Percentiles rank a stretch among this genome's conserved stretches.
These are phyloP conservation scores for Malurus cyaneus DNA, from an alignment of 2,113 vertebrate genomes.

Conservation along the genomic window DNA sequence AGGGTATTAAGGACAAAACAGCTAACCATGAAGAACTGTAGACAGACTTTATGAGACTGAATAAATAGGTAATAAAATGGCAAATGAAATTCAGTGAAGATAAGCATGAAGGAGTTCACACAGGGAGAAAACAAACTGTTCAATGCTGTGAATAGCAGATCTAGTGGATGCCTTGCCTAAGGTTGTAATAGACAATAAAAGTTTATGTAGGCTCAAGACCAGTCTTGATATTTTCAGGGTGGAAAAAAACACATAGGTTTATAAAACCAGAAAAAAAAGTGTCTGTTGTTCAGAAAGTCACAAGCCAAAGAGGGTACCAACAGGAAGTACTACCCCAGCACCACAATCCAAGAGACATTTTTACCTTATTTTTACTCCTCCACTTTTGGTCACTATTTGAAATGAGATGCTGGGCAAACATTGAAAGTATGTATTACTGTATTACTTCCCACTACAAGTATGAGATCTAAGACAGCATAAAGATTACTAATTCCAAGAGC, in stretches of 20 bases:
- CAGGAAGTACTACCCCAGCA: neutral
- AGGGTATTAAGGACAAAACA: slow-evolving; percentile 29
- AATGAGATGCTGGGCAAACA: neutral
- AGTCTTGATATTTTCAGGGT: neutral
- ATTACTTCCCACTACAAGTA: neutral
- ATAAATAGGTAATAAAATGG: slow-evolving; percentile 53
- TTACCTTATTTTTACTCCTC: neutral
- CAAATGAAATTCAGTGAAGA: slow-evolving; percentile 37
- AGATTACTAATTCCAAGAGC: neutral
- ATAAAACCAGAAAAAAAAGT: neutral
- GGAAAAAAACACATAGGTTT: neutral
- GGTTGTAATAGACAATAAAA: neutral
- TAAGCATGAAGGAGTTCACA: slow-evolving; percentile 6
- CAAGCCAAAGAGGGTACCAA: neutral
- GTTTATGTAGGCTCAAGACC: neutral
- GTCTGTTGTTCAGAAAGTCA: neutral
- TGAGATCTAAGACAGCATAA: neutral
- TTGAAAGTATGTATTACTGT: neutral
- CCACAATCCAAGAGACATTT: neutral
- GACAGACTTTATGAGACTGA: slow-evolving; percentile 34
- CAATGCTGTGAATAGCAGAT: neutral
- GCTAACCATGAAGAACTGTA: slow-evolving; percentile 45
- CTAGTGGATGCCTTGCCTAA: neutral
- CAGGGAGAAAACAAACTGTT: neutral
- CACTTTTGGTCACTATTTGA: neutral